Evolutionary conservation across 2,113 vertebrate species (phyloP).

Genomic region (Mesitornis unicolor): DNA sequence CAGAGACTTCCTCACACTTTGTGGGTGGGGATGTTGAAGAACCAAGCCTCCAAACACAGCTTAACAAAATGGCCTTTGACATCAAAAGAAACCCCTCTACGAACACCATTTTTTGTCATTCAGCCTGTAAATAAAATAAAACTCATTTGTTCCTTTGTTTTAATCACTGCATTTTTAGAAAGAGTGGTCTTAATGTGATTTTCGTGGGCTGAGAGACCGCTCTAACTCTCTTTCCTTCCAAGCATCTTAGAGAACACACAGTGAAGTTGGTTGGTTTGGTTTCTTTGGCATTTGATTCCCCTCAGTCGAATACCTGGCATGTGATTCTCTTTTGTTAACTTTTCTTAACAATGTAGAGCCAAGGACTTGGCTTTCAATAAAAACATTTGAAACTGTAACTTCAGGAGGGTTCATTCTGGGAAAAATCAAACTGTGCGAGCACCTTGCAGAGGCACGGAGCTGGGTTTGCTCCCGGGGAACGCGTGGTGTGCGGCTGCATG

Average conservation of each 20-base stretch:
- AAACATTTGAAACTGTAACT: not conserved
- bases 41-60: not conserved
- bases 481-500: fast-evolving
- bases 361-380: not conserved
- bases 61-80: not conserved
- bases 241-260: not conserved
- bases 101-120: not conserved
- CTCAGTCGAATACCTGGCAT: fast-evolving
- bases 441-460: fast-evolving
- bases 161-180: not conserved
- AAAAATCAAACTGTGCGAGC: fast-evolving
- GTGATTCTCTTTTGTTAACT: not conserved
- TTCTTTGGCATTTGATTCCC: not conserved
- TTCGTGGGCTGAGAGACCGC: not conserved
- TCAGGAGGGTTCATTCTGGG: not conserved
- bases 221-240: not conserved
- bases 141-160: not conserved
- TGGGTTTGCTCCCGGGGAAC: not conserved
- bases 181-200: not conserved
- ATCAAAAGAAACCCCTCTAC: not conserved
- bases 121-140: constrained; percentile 41
- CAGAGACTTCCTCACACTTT: not conserved
- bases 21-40: not conserved
- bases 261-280: not conserved
- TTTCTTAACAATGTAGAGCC: not conserved